Evolutionary conservation across 2,797 vertebrate species (phyloP).

Genomic region (Strix occidentalis): DNA sequence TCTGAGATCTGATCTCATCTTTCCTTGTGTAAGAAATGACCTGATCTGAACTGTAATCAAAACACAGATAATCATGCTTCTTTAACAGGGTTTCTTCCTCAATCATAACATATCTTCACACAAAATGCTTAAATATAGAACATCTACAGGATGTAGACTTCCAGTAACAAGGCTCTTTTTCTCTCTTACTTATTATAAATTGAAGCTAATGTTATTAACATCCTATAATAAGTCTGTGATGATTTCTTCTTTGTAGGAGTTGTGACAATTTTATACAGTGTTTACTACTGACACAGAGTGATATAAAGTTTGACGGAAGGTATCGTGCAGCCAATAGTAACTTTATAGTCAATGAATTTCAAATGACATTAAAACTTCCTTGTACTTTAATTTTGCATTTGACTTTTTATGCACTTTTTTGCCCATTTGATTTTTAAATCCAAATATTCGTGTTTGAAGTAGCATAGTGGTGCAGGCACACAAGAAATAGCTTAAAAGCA

Average conservation of each 20-base stretch:
- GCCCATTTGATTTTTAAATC: conserved; percentile 1
- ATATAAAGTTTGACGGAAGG: neutral
- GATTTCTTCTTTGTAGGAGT: neutral
- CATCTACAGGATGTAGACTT: neutral
- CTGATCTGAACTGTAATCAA: neutral
- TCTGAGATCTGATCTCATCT: conserved; percentile 32
- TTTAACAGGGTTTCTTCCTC: neutral
- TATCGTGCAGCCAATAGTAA: neutral
- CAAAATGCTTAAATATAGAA: neutral
- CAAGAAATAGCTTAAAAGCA: neutral
- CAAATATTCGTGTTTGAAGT: neutral
- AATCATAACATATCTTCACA: neutral
- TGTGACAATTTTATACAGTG: neutral
- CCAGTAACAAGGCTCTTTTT: neutral
- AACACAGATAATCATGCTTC: neutral
- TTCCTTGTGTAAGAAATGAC: neutral
- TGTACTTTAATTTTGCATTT: conserved; percentile 6
- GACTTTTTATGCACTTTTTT: neutral
- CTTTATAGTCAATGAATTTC: neutral
- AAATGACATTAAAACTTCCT: neutral
- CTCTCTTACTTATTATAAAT: neutral
- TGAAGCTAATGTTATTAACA: neutral
- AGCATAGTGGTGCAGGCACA: neutral
- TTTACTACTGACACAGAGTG: neutral
- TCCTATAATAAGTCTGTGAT: neutral